These are phyloP conservation scores for Dicyrtoma fusca DNA, from an alignment of 2,888 invertebrate species.

Conservation along the genomic window DNA sequence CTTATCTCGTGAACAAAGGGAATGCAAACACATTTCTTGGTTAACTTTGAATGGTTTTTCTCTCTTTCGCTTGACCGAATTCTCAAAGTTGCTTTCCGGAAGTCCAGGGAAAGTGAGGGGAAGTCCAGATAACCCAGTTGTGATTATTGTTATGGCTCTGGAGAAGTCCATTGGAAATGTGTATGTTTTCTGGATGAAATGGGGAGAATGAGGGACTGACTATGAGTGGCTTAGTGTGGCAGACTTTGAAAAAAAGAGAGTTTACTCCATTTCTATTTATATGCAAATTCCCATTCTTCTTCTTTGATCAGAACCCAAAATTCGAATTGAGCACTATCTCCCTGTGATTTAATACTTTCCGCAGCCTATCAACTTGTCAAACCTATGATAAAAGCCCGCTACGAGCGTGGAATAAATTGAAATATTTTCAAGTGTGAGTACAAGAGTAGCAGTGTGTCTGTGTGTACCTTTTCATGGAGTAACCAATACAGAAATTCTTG, in stretches of 20 bases:
- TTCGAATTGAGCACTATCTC: slow-evolving; percentile 22
- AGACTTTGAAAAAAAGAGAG: not conserved
- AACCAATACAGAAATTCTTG: slow-evolving; percentile 5
- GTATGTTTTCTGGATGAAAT: not conserved
- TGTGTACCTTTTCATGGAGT: too few species aligned
- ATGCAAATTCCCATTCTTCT: slow-evolving; percentile 34
- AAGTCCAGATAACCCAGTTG: too few species aligned
- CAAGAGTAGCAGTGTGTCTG: too few species aligned
- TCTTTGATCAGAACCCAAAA: slow-evolving; percentile 25
- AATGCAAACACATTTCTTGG: not conserved
- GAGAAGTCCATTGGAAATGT: not conserved
- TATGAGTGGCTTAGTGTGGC: not conserved
- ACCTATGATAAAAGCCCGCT: slow-evolving; percentile 23
- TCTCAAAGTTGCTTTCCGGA: too few species aligned
- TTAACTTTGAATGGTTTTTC: not conserved
- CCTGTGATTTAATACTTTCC: slow-evolving; percentile 23
- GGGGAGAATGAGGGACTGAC: not conserved
- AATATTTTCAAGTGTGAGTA: slow-evolving; percentile 5
- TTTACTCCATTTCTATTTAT: slow-evolving; percentile 30
- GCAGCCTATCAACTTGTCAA: slow-evolving; percentile 29
- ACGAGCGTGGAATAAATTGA: slow-evolving; percentile 27
- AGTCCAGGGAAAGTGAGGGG: too few species aligned
- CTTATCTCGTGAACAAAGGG: too few species aligned
- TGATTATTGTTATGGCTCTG: too few species aligned
- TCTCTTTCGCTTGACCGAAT: not conserved